These are phyloP conservation scores for Campylomormyrus tamandua DNA, from an alignment of 2,113 vertebrate species.

Conservation along the genomic window DNA sequence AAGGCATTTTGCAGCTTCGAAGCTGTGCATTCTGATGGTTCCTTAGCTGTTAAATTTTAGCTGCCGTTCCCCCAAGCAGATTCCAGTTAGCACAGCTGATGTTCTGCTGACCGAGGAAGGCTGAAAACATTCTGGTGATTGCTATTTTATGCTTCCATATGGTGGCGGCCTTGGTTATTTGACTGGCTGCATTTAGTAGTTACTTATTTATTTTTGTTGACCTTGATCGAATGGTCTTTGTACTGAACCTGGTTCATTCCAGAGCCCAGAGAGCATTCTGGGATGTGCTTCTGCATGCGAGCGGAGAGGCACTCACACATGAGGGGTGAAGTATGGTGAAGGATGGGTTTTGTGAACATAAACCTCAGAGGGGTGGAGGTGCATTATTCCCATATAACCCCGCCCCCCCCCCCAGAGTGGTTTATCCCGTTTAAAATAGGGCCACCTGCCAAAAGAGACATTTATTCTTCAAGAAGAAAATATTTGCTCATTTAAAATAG, in stretches of 20 bases:
- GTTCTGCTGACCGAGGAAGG: background rate
- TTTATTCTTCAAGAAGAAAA: background rate
- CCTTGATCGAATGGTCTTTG: background rate
- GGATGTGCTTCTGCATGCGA: background rate
- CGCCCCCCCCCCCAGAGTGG: background rate
- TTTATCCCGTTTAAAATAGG: background rate
- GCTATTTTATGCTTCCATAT: background rate
- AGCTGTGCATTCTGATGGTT: background rate
- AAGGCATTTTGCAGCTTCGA: background rate
- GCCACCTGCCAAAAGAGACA: slow-evolving; percentile 5
- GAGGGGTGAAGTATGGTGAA: background rate
- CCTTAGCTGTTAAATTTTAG: background rate
- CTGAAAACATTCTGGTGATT: background rate
- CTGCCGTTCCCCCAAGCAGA: background rate
- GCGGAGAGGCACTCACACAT: background rate
- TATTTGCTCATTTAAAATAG: slow-evolving; percentile 4
- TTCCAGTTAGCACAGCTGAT: background rate
- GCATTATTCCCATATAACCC: background rate
- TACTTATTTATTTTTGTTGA: background rate
- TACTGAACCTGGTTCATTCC: background rate
- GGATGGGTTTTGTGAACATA: background rate
- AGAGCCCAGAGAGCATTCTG: background rate
- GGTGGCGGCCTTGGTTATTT: background rate
- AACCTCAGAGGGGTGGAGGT: background rate
- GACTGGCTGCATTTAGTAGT: background rate